A percentile compares a stretch with the other conserved stretches of the same genome.
Evolutionary conservation across 2,797 vertebrate genomes (phyloP).

Genomic region (Alfaro cultratus): DNA sequence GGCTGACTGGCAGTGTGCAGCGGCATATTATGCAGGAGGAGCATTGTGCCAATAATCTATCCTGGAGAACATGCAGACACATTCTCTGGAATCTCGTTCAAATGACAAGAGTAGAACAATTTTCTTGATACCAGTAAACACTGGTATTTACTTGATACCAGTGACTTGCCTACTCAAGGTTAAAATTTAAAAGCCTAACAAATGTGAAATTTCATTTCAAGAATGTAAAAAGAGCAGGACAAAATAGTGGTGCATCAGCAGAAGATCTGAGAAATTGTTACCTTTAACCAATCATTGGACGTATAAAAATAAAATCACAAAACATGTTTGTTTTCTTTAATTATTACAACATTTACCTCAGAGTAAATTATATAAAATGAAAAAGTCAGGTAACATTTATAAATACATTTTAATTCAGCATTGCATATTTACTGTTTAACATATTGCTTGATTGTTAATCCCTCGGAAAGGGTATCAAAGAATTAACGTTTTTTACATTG

Average conservation of each 20-base stretch:
- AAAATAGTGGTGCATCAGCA: neutral
- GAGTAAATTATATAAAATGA: neutral
- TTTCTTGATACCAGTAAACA: neutral
- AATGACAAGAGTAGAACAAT: neutral
- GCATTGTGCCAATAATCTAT: neutral
- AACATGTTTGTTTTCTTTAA: neutral
- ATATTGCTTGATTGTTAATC: conserved; percentile 69
- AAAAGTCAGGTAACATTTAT: neutral
- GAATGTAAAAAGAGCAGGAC: neutral
- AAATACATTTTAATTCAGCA: conserved; percentile 47
- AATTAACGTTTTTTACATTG: neutral
- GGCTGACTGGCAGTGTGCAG: conserved; percentile 2
- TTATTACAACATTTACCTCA: neutral
- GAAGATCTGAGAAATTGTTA: neutral
- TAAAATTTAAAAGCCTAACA: neutral
- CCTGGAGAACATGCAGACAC: neutral
- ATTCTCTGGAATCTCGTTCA: neutral
- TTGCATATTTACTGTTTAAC: conserved; percentile 74
- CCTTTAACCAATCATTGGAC: neutral
- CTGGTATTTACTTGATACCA: neutral
- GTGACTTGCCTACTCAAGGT: neutral
- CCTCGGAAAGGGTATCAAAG: conserved; percentile 55
- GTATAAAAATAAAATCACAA: neutral
- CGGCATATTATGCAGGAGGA: neutral
- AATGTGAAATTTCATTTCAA: neutral